Base-by-base conservation (phyloP, 1,140 invertebrate genomes). In the Plectrocnemia conspersa region DNA sequence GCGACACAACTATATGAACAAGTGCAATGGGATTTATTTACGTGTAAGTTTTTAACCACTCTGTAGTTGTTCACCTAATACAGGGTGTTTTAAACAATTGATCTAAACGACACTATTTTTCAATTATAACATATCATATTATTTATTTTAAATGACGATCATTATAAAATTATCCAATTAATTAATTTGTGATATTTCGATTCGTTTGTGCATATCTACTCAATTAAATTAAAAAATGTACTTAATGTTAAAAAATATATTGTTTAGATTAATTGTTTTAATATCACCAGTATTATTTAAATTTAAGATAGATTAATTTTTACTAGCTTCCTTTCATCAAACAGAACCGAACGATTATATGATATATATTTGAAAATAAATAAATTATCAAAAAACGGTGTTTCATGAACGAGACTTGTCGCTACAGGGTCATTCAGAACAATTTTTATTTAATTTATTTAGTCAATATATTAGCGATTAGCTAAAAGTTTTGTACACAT, bases 21-120 rank as follows among this genome's bases (percentile, higher is more conserved):
- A 40, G 58, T 59, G 58, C 58, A 59, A 59, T 59, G 53, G 58
- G 58, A 59, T 52, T 55, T 52, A 55, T 55, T 32, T 55, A 56
- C 41, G 29, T 50, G 27, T 59, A 55, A 59, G 53, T 59, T 59
- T 59, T 44, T 40, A 41, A 56, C 35, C 47, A 44, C 58, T 46
- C 42, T 55, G 47, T 59, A 59, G 56, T 45, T 52, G 11, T 41
- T 52, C 29, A 42, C 52, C 21, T 19, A 48, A 48, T 49, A 55
- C 57, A 55, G 57, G 57, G 52, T 52, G 47, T 36, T 56, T 53
- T 24, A 16, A 56, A 24, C 29, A 22, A 44, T 59, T 47, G 22
- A 24, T 52, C 50, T 41, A 52, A 52, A 56, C 40, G 24, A 59
- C 21, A 9, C 27, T 24, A 48, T 46, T 55, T 33, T 40, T 49